These are phyloP conservation scores for Drosophila fungiperda DNA, from an alignment of 2,888 invertebrate species.

Conservation along the genomic window DNA sequence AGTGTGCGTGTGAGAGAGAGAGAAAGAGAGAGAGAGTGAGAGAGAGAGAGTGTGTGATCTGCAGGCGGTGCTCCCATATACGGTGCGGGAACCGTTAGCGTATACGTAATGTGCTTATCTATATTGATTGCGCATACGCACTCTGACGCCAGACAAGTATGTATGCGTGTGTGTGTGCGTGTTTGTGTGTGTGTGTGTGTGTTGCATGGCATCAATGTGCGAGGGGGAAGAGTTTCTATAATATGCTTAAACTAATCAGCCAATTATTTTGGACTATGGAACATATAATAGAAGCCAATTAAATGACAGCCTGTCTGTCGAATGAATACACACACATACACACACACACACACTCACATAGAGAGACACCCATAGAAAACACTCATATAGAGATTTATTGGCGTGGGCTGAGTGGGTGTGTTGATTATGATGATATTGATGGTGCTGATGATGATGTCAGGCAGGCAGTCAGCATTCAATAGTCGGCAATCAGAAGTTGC, in stretches of 20 bases:
- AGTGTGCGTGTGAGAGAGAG: conserved; percentile 1
- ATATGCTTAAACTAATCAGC: conserved; percentile 27
- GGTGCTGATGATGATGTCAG: conserved; percentile 34
- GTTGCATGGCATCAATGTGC: conserved; percentile 10
- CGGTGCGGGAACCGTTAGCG: conserved; percentile 60
- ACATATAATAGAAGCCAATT: conserved; percentile 33
- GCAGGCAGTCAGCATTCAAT: not conserved
- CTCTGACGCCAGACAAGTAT: conserved; percentile 27
- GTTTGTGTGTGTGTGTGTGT: conserved; percentile 7
- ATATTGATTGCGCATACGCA: conserved; percentile 73
- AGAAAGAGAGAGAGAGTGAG: not conserved
- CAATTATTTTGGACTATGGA: conserved; percentile 57
- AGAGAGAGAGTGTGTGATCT: not conserved
- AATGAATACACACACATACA: conserved; percentile 8
- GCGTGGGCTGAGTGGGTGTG: conserved; percentile 3
- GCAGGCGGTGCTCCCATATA: conserved; percentile 65
- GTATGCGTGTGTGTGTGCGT: conserved; percentile 5
- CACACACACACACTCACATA: not conserved
- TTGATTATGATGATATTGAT: conserved; percentile 3
- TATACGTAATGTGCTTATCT: conserved; percentile 69
- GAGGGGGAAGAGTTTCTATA: conserved; percentile 1
- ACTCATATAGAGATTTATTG: not conserved
- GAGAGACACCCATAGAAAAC: not conserved
- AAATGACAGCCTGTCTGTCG: conserved; percentile 25
- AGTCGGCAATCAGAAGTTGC: conserved; percentile 15